phyloP scores from a whole-genome alignment of 2,888 invertebrate genomes.

The Zootermopsis nevadensis region DNA sequence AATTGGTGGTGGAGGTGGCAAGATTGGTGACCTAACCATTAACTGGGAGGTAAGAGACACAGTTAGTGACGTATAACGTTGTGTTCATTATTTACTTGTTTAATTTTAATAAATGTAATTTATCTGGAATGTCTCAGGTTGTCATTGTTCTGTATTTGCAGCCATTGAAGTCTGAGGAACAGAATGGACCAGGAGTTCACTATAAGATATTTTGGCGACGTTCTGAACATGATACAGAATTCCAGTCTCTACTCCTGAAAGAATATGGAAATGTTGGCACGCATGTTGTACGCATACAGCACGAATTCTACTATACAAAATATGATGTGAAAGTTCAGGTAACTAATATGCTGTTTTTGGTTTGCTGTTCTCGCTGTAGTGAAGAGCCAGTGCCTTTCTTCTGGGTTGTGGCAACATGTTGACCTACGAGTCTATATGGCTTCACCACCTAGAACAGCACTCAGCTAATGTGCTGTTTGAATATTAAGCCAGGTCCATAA shows the following conservation, averaged over 20 bases:
- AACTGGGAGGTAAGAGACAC: constrained; percentile 75
- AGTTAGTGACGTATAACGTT: background rate
- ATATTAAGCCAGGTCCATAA: no score
- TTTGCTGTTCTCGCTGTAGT: no score
- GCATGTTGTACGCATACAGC: constrained; percentile 80
- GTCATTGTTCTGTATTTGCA: constrained; percentile 56
- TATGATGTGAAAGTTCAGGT: constrained; percentile 88
- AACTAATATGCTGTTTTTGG: constrained; percentile 46
- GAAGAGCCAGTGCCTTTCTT: no score
- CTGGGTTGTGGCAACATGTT: no score
- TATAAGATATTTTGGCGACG: constrained; percentile 92
- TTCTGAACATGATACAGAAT: constrained; percentile 78
- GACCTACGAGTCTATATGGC: no score
- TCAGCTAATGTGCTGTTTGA: constrained; percentile 44
- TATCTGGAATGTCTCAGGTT: no score
- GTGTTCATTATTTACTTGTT: constrained; percentile 1
- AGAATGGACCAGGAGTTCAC: constrained; percentile 89
- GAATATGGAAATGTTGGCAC: constrained; percentile 81
- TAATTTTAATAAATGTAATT: background rate
- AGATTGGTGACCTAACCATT: constrained; percentile 93
- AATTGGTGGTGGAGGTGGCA: constrained; percentile 94
- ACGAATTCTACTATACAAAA: constrained; percentile 81
- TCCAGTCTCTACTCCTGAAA: constrained; percentile 76
- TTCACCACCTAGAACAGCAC: no score
- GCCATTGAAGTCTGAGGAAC: constrained; percentile 79